Base-by-base conservation (phyloP, 2,113 vertebrate genomes). In the Casuarius casuarius region DNA sequence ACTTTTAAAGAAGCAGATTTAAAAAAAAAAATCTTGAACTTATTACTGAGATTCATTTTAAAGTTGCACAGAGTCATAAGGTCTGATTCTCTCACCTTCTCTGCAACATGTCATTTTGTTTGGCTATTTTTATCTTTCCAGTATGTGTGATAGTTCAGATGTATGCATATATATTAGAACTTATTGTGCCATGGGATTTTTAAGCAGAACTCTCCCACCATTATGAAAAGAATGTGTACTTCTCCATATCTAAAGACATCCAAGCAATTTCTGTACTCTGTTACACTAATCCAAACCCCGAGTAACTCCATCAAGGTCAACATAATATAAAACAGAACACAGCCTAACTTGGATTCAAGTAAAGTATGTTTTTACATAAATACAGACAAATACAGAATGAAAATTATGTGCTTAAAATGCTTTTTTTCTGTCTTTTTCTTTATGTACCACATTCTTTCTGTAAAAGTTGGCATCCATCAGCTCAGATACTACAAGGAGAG, bases 111-210 rank as follows among this genome's bases (percentile, higher is more conserved):
- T 72, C 89, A 89, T 29, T 74, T 94, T 81, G 75, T 84, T 85
- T 92, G 76, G 90, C 74, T 91, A 84, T 89, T 95, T 91, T 97
- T 97, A 87, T 87, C 89, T 89, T 95, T 93, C 49, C 61, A 61
- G 81, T 84, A 92, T 49, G 90, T 72, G 90, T 77, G 42, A 73
- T 52, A 97, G 96, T 91, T 86, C 63, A 94, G 84, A 96, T 87
- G 80, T 71, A 90, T 93, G 97, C 94, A 97, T 96, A 96, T 96
- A 97, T 97, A 95, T 95, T 92, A 90, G 95, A 95, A 96, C 92
- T 94, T 95, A 94, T 49, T 95, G 74, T 84, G 66, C 87, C 83
- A 89, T 79, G 87, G 94, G 95, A 95, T 95, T 96, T 97, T 95
- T 96, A 96, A 96, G 96, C 87, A 95, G 91, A 95, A 89, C n/a